Evolutionary conservation across 53 echinoderm and acorn worm species (phyloP), one percentile per base, ranked within the genome.

Genomic region (Henricia sp.): DNA sequence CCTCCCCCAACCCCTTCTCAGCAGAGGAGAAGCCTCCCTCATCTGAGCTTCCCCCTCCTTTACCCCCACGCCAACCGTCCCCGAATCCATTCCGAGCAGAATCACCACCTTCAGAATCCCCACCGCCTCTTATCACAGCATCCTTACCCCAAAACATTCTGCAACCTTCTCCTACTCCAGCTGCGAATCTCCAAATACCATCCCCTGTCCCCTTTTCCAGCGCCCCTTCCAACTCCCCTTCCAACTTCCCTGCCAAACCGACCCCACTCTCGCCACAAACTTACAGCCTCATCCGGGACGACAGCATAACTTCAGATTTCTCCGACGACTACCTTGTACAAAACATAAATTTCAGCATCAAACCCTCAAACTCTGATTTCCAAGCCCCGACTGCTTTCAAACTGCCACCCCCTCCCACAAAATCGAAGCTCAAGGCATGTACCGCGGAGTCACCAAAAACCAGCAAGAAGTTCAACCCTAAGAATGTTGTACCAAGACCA

Each of bases 361-460:
- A 88, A 60, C 90, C 87, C 14, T 83, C 94, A 0, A 86, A 75
- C 34, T 73, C 84, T 19, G 67, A 83, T 54, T 59, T 87, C 72
- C 85, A 89, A 33, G 67, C 91, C 13, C 69, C 93, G 40, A 82
- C 89, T 14, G 82, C 97, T 17, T 94, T 97, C 71, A 92, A 92
- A 52, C 83, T 97, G 13, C 97, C 97, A 11, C 97, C 97, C 28
- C 97, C 97, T 2, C 94, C 97, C 6, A 85, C 90, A 39, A 85
- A 92, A 20, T 90, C 90, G 1, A 89, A 78, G 56, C 78, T 85
- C 21, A 62, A 52, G 9, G 75, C 88, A 1, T 87, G 88, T 38
- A 52, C 69, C 17, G 77, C 42, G 41, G 77, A 77, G 67, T 89
- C 69, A 51, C 90, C 93, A 3, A 90, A 88, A 30, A 32, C 67